Percentiles rank a stretch among this genome's conserved stretches.
These are phyloP conservation scores for Arrhopalites spinosus DNA, from an alignment of 2,888 invertebrate species.

Conservation along the genomic window DNA sequence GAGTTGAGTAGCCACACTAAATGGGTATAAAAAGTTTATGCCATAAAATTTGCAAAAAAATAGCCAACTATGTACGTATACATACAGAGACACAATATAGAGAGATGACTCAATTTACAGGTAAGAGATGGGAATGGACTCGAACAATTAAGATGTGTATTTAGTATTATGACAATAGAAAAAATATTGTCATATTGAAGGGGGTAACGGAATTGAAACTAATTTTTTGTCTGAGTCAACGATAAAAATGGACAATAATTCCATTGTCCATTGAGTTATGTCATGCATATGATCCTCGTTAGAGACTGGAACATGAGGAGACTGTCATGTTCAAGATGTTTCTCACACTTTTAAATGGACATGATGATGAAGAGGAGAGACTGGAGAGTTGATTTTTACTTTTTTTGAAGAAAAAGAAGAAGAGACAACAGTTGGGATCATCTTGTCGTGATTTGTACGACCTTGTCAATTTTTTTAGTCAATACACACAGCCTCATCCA, in stretches of 20 bases:
- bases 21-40: too few relatives aligned
- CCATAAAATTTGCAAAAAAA: background rate
- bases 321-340: background rate
- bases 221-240: conserved; percentile 12
- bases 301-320: background rate
- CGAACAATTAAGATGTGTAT: too few relatives aligned
- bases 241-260: conserved; percentile 19
- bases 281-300: too few relatives aligned
- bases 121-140: too few relatives aligned
- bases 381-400: too few relatives aligned
- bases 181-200: background rate
- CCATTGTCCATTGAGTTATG: too few relatives aligned
- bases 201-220: conserved; percentile 23
- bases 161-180: too few relatives aligned
- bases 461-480: conserved; percentile 27
- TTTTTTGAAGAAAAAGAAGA: too few relatives aligned
- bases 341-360: background rate
- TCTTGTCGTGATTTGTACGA: conserved; percentile 24
- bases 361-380: background rate
- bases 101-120: conserved; percentile 2
- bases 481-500: background rate
- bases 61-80: background rate
- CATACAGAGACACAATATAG: too few relatives aligned
- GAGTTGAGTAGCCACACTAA: too few relatives aligned
- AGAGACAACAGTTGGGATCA: background rate